These are phyloP conservation scores for Mormoops blainvillei DNA, from an alignment of 2,113 vertebrate genomes.

Conservation along the genomic window DNA sequence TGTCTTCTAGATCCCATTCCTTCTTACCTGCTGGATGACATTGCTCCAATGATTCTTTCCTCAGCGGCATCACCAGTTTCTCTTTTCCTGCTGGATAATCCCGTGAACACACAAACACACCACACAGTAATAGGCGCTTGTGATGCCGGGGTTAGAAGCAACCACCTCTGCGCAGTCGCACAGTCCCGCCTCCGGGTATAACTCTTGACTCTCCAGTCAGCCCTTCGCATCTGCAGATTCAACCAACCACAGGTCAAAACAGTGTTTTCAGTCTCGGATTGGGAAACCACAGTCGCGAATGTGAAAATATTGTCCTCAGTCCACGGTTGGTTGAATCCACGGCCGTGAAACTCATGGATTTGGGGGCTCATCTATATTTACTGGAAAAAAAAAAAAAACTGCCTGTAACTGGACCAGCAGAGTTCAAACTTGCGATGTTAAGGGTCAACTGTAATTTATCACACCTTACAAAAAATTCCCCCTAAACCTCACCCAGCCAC, in stretches of 20 bases:
- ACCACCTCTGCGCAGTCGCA: neutral
- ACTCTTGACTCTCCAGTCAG: neutral
- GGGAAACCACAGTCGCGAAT: neutral
- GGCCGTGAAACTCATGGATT: neutral
- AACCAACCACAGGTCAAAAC: neutral
- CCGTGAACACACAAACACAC: neutral
- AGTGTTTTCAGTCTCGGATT: neutral
- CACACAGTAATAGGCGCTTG: no score
- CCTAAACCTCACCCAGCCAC: neutral
- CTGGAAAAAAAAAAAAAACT: neutral
- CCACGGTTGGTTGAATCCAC: neutral
- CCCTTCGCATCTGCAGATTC: neutral
- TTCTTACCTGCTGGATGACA: neutral
- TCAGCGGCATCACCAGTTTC: neutral
- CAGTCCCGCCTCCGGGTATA: accelerated
- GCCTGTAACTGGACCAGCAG: neutral
- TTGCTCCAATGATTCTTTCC: neutral
- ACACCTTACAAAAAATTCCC: neutral
- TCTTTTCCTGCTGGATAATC: neutral
- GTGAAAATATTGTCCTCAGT: neutral
- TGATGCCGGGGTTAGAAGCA: accelerated
- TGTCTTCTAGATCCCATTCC: neutral
- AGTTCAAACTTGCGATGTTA: neutral
- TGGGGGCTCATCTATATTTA: neutral
- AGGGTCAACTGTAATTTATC: neutral